Conservation (phyloP, 2,888 invertebrate species). For the Campoplex nolae region DNA sequence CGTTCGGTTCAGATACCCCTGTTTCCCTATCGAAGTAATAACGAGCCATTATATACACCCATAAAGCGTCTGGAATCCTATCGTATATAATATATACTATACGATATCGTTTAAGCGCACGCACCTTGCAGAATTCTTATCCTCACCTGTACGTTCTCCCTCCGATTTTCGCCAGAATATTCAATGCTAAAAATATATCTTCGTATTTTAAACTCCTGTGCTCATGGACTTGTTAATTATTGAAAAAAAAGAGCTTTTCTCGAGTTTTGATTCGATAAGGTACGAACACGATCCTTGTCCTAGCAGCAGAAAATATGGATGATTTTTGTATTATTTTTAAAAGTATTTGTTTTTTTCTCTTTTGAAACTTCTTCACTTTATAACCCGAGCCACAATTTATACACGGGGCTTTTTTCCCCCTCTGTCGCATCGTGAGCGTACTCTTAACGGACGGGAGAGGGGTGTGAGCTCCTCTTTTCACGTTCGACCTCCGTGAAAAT, state of each 20-base stretch:
- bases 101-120: slow-evolving; percentile 38
- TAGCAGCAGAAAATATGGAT: background rate
- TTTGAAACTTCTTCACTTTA: slow-evolving; percentile 15
- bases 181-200: background rate
- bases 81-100: background rate
- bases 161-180: background rate
- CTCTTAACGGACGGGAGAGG: slow-evolving; percentile 18
- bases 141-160: slow-evolving; percentile 19
- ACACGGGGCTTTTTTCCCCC: slow-evolving; percentile 45
- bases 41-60: slow-evolving; percentile 66
- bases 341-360: slow-evolving; percentile 8
- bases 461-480: slow-evolving; percentile 53
- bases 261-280: background rate
- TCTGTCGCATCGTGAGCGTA: slow-evolving; percentile 25
- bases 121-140: slow-evolving; percentile 51
- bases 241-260: too few species aligned
- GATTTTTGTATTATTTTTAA: slow-evolving; percentile 24
- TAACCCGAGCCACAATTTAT: slow-evolving; percentile 31
- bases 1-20: slow-evolving; percentile 40
- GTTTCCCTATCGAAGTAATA: slow-evolving; percentile 67
- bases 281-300: background rate
- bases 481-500: slow-evolving; percentile 64
- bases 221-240: too few species aligned
- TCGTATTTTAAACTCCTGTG: slow-evolving; percentile 4
- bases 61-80: slow-evolving; percentile 48